phyloP scores from a whole-genome alignment of 2,888 invertebrate species.

The Thera obeliscata region DNA sequence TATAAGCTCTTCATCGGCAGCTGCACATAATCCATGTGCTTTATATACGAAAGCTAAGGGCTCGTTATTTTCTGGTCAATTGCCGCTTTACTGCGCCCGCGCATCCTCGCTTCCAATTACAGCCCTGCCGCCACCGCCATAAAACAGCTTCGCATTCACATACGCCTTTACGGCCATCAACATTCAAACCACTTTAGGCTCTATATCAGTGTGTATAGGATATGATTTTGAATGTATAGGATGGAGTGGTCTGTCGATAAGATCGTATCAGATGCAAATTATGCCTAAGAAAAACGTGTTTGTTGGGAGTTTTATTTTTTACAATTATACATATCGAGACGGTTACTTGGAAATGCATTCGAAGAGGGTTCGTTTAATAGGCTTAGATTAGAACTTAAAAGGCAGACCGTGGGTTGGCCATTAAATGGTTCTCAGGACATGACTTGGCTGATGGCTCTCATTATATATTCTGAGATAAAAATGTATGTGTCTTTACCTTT shows the following conservation, averaged over 20 bases:
- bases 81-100: conserved; percentile 82
- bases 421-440: conserved; percentile 72
- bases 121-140: conserved; percentile 80
- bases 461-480: conserved; percentile 50
- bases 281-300: conserved; percentile 83
- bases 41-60: conserved; percentile 62
- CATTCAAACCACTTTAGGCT: conserved; percentile 41
- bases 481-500: conserved; percentile 35
- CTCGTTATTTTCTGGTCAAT: conserved; percentile 85
- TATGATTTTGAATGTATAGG: conserved; percentile 27
- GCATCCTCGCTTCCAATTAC: conserved; percentile 84
- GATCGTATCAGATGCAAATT: conserved; percentile 72
- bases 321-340: conserved; percentile 77
- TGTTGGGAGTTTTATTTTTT: conserved; percentile 81
- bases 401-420: conserved; percentile 67
- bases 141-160: conserved; percentile 56
- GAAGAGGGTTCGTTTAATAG: conserved; percentile 80
- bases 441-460: conserved; percentile 61
- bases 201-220: conserved; percentile 20
- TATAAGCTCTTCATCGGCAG: conserved; percentile 67
- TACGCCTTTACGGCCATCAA: conserved; percentile 47
- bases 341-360: conserved; percentile 84
- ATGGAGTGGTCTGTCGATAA: conserved; percentile 34
- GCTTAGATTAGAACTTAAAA: conserved; percentile 83
- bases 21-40: conserved; percentile 72